Evolutionary conservation across 64 coral and sea anemone species (phyloP).

Genomic region (Cladopsammia gracilis): DNA sequence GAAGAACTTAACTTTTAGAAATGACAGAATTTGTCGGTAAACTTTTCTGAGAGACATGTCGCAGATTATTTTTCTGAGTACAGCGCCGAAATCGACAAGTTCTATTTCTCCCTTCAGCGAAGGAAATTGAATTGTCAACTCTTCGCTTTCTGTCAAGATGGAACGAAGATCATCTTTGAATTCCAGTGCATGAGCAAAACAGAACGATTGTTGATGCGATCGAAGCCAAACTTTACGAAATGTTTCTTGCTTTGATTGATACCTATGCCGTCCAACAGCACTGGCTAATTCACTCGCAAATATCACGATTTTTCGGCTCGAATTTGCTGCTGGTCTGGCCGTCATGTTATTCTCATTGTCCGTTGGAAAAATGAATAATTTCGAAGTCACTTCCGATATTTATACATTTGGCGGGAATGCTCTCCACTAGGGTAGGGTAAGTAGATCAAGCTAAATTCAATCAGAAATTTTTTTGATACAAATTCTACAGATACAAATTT

Average conservation of each 20-base stretch:
- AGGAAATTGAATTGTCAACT: slow-evolving; percentile 27
- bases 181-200: slow-evolving; percentile 68
- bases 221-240: slow-evolving; percentile 83
- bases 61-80: slow-evolving; percentile 26
- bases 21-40: slow-evolving; percentile 25
- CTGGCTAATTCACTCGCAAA: slow-evolving; percentile 96
- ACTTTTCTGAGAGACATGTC: slow-evolving; percentile 6
- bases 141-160: slow-evolving; percentile 38
- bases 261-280: slow-evolving; percentile 83
- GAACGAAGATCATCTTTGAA: slow-evolving; percentile 54
- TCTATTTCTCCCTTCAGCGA: background rate
- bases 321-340: background rate
- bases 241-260: slow-evolving; percentile 76
- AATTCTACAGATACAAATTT: background rate
- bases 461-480: background rate
- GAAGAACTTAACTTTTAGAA: slow-evolving; percentile 37
- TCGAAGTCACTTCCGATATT: background rate
- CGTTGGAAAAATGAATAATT: background rate
- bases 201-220: slow-evolving; percentile 82
- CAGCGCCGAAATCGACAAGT: slow-evolving; percentile 1
- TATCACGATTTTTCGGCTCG: slow-evolving; percentile 55
- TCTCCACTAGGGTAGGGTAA: background rate
- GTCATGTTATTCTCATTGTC: slow-evolving; percentile 17
- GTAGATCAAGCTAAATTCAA: background rate
- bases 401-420: background rate